These are phyloP conservation scores for Geotrupes spiniger DNA, from an alignment of 2,888 invertebrate genomes.

Conservation along the genomic window DNA sequence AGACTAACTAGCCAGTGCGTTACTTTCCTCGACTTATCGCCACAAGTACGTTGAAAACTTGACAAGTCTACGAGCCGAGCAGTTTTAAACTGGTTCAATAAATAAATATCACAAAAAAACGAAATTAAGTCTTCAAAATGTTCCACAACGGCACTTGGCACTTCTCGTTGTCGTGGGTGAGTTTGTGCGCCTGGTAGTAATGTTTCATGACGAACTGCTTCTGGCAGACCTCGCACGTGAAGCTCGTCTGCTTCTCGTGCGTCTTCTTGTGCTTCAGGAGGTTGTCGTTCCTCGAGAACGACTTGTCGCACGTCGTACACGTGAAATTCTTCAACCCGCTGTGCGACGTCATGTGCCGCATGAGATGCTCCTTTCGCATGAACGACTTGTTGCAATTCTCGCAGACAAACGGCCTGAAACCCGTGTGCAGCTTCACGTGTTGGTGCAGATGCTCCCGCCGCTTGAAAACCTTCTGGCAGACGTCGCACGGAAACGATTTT, in stretches of 20 bases:
- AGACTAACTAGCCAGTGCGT: no score
- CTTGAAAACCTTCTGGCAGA: constrained; percentile 63
- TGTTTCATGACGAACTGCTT: constrained; percentile 66
- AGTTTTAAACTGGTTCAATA: no score
- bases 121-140: constrained; percentile 13
- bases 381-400: constrained; percentile 65
- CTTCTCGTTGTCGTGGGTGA: constrained; percentile 48
- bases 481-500: constrained; percentile 11
- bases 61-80: no score
- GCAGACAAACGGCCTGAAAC: constrained; percentile 65
- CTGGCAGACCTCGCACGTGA: constrained; percentile 63
- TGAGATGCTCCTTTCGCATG: constrained; percentile 66
- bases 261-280: constrained; percentile 60
- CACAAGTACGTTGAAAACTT: no score
- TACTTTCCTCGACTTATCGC: no score
- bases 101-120: background rate
- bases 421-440: constrained; percentile 65
- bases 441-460: constrained; percentile 68
- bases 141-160: constrained; percentile 21
- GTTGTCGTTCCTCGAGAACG: constrained; percentile 58
- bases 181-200: constrained; percentile 63
- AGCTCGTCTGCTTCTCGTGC: constrained; percentile 56
- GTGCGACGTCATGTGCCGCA: constrained; percentile 65
- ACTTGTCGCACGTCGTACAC: constrained; percentile 55
- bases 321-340: constrained; percentile 66